Percentiles rank a stretch among this genome's conserved stretches.
Evolutionary conservation across 2,888 invertebrate genomes (phyloP).

Genomic region (Agonum fuliginosum): DNA sequence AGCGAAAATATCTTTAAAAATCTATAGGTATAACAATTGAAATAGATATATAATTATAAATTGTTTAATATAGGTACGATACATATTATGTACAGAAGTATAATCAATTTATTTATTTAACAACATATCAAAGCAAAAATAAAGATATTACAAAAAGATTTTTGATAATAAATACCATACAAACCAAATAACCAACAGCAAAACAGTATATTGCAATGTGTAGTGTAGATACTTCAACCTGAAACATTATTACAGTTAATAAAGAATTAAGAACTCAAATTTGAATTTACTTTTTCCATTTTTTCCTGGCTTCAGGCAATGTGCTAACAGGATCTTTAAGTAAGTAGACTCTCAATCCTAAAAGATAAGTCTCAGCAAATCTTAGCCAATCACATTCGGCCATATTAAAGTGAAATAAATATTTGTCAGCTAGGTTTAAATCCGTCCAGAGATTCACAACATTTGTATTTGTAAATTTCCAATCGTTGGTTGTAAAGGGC

Average conservation of each 20-base stretch:
- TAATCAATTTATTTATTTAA: too few species aligned
- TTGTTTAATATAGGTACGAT: too few species aligned
- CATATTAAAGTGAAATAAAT: slow-evolving; percentile 84
- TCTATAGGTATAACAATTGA: too few species aligned
- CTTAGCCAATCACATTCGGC: slow-evolving; percentile 82
- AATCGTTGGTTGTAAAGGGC: slow-evolving; percentile 56
- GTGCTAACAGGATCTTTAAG: slow-evolving; percentile 60
- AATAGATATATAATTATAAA: too few species aligned
- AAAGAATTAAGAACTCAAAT: neutral
- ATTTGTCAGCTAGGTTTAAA: slow-evolving; percentile 71
- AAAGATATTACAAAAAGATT: too few species aligned
- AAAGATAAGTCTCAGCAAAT: slow-evolving; percentile 71
- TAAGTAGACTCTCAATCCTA: slow-evolving; percentile 62
- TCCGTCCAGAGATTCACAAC: slow-evolving; percentile 75
- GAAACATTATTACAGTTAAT: slow-evolving; percentile 10
- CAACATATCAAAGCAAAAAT: too few species aligned
- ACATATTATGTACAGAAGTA: too few species aligned
- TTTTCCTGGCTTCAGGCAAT: slow-evolving; percentile 24
- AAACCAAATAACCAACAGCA: too few species aligned
- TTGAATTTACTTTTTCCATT: slow-evolving; percentile 42
- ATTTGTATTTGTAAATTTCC: slow-evolving; percentile 73
- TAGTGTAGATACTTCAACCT: slow-evolving; percentile 36
- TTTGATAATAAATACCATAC: too few species aligned
- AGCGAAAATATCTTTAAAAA: too few species aligned
- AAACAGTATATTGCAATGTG: too few species aligned